Conservation (phyloP, 2,888 invertebrate species). For the Limnephilus rhombicus region DNA sequence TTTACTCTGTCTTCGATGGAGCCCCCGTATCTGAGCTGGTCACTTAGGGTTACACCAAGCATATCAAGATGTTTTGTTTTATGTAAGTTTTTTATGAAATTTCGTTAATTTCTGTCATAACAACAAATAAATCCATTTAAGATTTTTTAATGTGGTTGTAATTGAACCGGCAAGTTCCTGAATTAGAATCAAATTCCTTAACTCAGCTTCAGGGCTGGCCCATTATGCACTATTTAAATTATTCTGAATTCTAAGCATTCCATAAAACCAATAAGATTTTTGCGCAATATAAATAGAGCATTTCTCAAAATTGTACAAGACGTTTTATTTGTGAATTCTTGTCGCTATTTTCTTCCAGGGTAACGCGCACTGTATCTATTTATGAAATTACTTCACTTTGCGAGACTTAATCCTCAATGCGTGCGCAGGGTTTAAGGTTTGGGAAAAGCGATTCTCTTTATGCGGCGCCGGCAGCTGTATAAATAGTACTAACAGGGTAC, state of each 20-base stretch:
- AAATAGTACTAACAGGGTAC: slow-evolving; percentile 56
- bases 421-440: slow-evolving; percentile 52
- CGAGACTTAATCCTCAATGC: slow-evolving; percentile 33
- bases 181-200: neutral
- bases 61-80: no score
- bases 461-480: slow-evolving; percentile 61
- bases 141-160: no score
- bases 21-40: no score
- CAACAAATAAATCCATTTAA: no score
- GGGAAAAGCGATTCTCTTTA: slow-evolving; percentile 57
- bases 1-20: no score
- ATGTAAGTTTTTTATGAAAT: no score
- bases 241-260: neutral
- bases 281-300: neutral
- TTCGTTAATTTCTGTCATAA: no score
- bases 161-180: neutral
- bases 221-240: neutral
- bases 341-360: neutral
- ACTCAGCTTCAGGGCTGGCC: neutral
- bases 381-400: slow-evolving; percentile 9
- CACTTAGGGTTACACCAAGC: no score
- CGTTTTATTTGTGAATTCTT: neutral
- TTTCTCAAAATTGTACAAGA: neutral
- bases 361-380: neutral
- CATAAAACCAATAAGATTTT: neutral